Percentiles rank a stretch among this genome's conserved stretches.
These are phyloP conservation scores for Rostratula benghalensis DNA, from an alignment of 2,113 vertebrate species.

Conservation along the genomic window DNA sequence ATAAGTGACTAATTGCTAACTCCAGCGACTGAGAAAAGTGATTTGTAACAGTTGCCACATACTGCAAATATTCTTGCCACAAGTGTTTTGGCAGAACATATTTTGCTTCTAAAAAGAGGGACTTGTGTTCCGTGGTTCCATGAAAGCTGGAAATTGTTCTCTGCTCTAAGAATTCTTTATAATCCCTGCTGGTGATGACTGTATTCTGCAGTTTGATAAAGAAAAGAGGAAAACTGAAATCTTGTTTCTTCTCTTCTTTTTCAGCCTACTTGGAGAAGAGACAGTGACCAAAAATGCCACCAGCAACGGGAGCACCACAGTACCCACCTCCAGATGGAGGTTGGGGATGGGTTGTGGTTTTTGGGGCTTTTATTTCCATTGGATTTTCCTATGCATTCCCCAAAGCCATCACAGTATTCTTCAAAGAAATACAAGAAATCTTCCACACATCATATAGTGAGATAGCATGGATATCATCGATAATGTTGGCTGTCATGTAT, in stretches of 20 bases:
- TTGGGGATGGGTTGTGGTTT: constrained; percentile 95
- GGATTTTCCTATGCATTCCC: constrained; percentile 98
- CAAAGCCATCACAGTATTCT: constrained; percentile 95
- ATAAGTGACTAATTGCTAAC: not conserved
- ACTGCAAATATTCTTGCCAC: not conserved
- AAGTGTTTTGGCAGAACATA: not conserved
- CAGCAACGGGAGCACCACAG: constrained; percentile 33
- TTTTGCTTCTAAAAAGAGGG: not conserved
- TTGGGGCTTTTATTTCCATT: constrained; percentile 91
- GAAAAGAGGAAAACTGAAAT: not conserved
- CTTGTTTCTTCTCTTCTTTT: constrained; percentile 10
- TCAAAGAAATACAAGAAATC: constrained; percentile 95
- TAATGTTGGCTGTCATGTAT: constrained; percentile 99
- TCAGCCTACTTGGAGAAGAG: constrained; percentile 38
- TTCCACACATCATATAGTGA: constrained; percentile 88
- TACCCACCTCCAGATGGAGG: constrained; percentile 90
- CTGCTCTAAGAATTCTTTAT: not conserved
- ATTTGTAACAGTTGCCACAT: not conserved
- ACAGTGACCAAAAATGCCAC: constrained; percentile 79
- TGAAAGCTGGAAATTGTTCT: not conserved
- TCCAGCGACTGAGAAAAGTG: not conserved
- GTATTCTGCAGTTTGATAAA: not conserved
- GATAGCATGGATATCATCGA: constrained; percentile 96
- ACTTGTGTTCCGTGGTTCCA: rapidly evolving
- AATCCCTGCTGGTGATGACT: not conserved